These are phyloP conservation scores for Lochmaea crataegi DNA, from an alignment of 2,888 invertebrate genomes.

Conservation along the genomic window DNA sequence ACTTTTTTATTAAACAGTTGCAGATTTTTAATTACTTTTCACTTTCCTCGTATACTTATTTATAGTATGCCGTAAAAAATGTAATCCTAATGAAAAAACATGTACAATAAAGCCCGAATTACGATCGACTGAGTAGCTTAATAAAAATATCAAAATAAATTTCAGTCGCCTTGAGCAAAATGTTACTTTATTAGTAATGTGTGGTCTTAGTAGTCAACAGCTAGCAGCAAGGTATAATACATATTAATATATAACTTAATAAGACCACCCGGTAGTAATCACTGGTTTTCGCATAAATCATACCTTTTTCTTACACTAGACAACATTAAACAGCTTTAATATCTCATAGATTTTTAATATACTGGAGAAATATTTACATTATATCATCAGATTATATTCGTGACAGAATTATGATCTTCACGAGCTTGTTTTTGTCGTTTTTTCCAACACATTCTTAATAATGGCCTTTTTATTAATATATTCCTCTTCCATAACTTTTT, in stretches of 20 bases:
- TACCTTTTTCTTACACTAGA: constrained; percentile 63
- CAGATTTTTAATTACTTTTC: background rate
- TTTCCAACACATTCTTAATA: constrained; percentile 13
- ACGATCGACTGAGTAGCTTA: constrained; percentile 21
- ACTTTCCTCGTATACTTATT: background rate
- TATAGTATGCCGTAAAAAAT: background rate
- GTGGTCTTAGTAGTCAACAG: constrained; percentile 62
- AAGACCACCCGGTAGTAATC: constrained; percentile 65
- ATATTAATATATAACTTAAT: constrained; percentile 65
- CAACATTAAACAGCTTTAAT: constrained; percentile 58
- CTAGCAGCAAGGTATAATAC: constrained; percentile 67
- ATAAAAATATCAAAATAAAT: constrained; percentile 38
- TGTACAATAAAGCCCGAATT: constrained; percentile 19
- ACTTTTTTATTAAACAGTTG: too few relatives aligned
- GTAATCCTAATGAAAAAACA: constrained; percentile 20
- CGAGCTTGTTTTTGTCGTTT: constrained; percentile 5
- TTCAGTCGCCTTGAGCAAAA: constrained; percentile 57
- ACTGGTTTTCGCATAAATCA: constrained; percentile 64
- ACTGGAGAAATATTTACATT: constrained; percentile 24
- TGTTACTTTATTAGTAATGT: constrained; percentile 66
- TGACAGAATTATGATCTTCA: constrained; percentile 9
- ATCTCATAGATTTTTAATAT: constrained; percentile 51
- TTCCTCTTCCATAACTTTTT: background rate
- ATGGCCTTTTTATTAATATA: constrained; percentile 3
- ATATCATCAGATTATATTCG: constrained; percentile 22